phyloP scores from a whole-genome alignment of 2,113 vertebrate species.

The Callionymus lyra region DNA sequence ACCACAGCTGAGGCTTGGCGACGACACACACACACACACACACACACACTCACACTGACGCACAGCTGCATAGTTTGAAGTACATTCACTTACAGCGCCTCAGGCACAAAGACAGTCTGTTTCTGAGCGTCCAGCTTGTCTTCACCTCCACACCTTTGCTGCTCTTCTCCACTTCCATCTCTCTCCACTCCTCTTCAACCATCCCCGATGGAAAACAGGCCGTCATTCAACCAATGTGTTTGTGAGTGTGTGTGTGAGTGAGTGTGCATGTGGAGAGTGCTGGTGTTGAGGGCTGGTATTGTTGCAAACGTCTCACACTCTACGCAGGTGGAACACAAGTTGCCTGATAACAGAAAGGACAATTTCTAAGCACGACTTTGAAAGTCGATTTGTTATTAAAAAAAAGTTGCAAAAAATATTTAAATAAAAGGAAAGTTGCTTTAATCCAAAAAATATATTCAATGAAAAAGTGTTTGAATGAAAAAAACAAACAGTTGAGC shows the following conservation, averaged over 20 bases:
- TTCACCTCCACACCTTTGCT: conserved; percentile 59
- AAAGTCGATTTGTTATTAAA: no score
- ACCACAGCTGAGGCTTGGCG: conserved; percentile 41
- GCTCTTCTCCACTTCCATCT: conserved; percentile 49
- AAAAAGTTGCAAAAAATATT: no score
- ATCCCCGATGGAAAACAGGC: conserved; percentile 33
- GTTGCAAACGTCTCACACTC: conserved; percentile 19
- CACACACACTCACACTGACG: conserved; percentile 5
- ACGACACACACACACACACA: conserved; percentile 9
- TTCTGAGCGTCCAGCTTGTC: conserved; percentile 49
- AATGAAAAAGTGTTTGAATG: no score
- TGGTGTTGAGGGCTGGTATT: conserved; percentile 24
- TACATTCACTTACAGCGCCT: conserved; percentile 25
- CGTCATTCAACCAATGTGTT: conserved; percentile 49
- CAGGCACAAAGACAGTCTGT: conserved; percentile 55
- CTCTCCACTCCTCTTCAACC: conserved; percentile 27
- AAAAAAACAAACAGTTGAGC: no score
- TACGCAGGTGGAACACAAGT: no score
- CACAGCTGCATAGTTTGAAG: conserved; percentile 13
- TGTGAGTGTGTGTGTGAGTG: conserved; percentile 26
- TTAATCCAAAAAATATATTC: no score
- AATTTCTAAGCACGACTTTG: no score
- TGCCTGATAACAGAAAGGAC: no score
- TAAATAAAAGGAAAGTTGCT: no score
- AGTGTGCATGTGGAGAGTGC: conserved; percentile 5